A percentile compares a stretch with the other conserved stretches of the same genome.
These are phyloP conservation scores for Synanthedon myopaeformis DNA, from an alignment of 2,888 invertebrate species.

Conservation along the genomic window DNA sequence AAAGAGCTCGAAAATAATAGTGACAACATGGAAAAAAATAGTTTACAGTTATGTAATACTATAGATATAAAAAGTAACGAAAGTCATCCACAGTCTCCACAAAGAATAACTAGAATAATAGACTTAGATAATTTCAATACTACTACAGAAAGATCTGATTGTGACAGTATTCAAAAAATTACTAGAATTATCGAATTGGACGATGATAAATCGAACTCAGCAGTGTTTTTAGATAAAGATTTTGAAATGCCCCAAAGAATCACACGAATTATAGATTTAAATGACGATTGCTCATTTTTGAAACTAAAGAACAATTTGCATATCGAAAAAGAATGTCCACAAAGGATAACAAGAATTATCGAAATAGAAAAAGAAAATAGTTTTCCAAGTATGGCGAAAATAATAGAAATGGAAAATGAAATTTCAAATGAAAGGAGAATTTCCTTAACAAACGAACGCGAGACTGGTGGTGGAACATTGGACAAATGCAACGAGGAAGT, in stretches of 20 bases:
- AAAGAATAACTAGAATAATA: constrained; percentile 61
- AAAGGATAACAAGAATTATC: constrained; percentile 48
- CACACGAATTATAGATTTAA: constrained; percentile 52
- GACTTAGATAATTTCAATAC: constrained; percentile 51
- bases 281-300: constrained; percentile 52
- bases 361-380: constrained; percentile 51
- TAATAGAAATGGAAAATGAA: constrained; percentile 66
- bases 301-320: constrained; percentile 34
- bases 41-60: constrained; percentile 22
- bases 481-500: constrained; percentile 47
- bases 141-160: constrained; percentile 28
- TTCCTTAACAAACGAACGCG: constrained; percentile 60
- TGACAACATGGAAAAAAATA: constrained; percentile 28
- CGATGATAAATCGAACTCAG: constrained; percentile 33
- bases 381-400: constrained; percentile 62
- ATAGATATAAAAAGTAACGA: constrained; percentile 21
- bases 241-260: constrained; percentile 48
- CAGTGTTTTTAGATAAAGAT: constrained; percentile 32
- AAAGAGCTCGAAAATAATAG: constrained; percentile 19
- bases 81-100: constrained; percentile 39
- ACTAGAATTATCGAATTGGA: constrained; percentile 60
- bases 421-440: constrained; percentile 62
- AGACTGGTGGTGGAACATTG: constrained; percentile 50
- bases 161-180: constrained; percentile 50
- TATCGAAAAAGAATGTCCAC: constrained; percentile 37